Base-by-base conservation (phyloP, 1,140 invertebrate species). In the Bombus consobrinus region DNA sequence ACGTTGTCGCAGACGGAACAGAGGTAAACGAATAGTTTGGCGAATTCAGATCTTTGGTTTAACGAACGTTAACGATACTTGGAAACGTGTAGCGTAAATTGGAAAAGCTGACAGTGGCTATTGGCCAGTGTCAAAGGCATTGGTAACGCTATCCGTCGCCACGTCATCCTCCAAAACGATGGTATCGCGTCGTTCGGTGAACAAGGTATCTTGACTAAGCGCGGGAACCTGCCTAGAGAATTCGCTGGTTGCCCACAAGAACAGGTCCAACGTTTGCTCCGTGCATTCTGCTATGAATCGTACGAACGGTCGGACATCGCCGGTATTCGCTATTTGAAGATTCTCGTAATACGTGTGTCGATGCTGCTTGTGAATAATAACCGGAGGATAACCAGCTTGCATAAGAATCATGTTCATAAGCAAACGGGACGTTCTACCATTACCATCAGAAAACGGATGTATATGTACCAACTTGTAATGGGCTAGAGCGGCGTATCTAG, bases 391-490 rank as follows among this genome's bases (percentile, higher is more conserved):
- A 1, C 99, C 99, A n/a, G 98, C 98, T 94, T 98, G 98, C 98
- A 99, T 99, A n/a, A 99, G 96, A 85, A 99, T 97, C 85, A 99
- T 96, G 94, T 99, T 99, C 99, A 99, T 99, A 1, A 99, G 95
- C 15, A 99, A 96, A 64, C 99, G 95, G 5, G 98, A 98, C 1
- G 99, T 99, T 91, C 99, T 96, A 1, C 99, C 99, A 94, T 99
- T 99, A 47, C 99, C 99, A 94, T 99, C 98, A 1, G 97, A 96
- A 94, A 99, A 99, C 1, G 98, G 98, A 96, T 99, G 98, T 89
- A 99, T 99, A 91, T 98, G 97, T 1, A 99, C 99, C 75, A 99
- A 94, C 95, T 99, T 99, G 94, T 99, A 99, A 95, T 99, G 99
- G 1, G 98, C 98, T 77, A 99, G 94, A 15, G 99, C 98, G 59